A percentile compares a stretch with the other conserved stretches of the same genome.
These are phyloP conservation scores for Schizopygopsis pylzovi DNA, from an alignment of 2,797 vertebrate genomes.

Conservation along the genomic window DNA sequence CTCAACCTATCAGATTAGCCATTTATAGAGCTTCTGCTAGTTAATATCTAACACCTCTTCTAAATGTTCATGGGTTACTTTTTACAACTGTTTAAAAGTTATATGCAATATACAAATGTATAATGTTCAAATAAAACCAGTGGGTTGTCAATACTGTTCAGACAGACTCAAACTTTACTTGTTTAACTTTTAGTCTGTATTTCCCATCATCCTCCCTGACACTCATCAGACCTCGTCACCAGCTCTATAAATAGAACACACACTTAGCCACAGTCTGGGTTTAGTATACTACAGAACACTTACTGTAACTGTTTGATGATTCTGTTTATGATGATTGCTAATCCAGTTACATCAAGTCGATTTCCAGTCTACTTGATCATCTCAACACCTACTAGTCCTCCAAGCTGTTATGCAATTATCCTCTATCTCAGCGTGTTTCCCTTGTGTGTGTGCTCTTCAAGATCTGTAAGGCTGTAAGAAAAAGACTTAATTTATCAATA, in stretches of 20 bases:
- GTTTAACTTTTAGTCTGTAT: not conserved
- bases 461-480: not conserved
- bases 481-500: not conserved
- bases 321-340: not conserved
- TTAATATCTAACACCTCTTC: no score
- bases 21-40: no score
- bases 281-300: not conserved
- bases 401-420: not conserved
- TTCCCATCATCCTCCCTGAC: not conserved
- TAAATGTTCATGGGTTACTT: not conserved
- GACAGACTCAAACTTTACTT: not conserved
- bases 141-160: not conserved
- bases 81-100: not conserved
- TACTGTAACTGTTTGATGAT: not conserved
- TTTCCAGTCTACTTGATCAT: not conserved
- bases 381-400: not conserved
- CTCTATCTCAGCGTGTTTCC: not conserved
- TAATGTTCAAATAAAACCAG: conserved; percentile 3
- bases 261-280: not conserved
- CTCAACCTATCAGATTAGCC: no score
- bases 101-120: not conserved
- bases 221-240: no score
- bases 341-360: not conserved
- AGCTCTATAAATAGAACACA: not conserved
- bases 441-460: not conserved